Conservation (phyloP, 2,113 vertebrate species). For the Sterrhoptilus dennistouni region DNA sequence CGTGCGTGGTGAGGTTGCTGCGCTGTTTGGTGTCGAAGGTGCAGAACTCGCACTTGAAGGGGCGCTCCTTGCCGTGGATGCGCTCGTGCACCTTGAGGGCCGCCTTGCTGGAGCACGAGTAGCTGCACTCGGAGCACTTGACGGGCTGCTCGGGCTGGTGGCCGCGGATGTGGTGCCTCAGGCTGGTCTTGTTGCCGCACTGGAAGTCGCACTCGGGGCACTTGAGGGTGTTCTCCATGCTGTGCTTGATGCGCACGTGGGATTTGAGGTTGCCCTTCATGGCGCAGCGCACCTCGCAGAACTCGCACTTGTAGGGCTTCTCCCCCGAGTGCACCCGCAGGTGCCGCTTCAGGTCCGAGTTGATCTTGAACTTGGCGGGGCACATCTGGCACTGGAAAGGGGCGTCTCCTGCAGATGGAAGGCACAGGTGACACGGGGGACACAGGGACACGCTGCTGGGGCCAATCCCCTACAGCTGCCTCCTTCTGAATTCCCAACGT, state of each 20-base stretch:
- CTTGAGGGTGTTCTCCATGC: constrained; percentile 80
- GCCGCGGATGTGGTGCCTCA: constrained; percentile 87
- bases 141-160: constrained; percentile 87
- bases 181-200: constrained; percentile 87
- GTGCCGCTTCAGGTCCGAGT: constrained; percentile 97
- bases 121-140: constrained; percentile 88
- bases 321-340: constrained; percentile 94
- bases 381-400: constrained; percentile 96
- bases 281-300: constrained; percentile 93
- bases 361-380: constrained; percentile 98
- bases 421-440: neutral
- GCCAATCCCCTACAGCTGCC: fast-evolving
- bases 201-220: constrained; percentile 90
- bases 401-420: constrained; percentile 78
- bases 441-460: neutral
- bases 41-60: constrained; percentile 89
- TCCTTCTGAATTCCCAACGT: neutral
- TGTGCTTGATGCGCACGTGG: constrained; percentile 92
- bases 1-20: constrained; percentile 91
- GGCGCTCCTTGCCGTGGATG: constrained; percentile 90
- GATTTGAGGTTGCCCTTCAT: constrained; percentile 99
- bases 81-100: constrained; percentile 91
- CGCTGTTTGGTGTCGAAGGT: constrained; percentile 93
- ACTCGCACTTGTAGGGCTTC: constrained; percentile 95
- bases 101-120: constrained; percentile 92